These are phyloP conservation scores for Acrobasis repandana DNA, from an alignment of 2,888 invertebrate genomes.

Conservation along the genomic window DNA sequence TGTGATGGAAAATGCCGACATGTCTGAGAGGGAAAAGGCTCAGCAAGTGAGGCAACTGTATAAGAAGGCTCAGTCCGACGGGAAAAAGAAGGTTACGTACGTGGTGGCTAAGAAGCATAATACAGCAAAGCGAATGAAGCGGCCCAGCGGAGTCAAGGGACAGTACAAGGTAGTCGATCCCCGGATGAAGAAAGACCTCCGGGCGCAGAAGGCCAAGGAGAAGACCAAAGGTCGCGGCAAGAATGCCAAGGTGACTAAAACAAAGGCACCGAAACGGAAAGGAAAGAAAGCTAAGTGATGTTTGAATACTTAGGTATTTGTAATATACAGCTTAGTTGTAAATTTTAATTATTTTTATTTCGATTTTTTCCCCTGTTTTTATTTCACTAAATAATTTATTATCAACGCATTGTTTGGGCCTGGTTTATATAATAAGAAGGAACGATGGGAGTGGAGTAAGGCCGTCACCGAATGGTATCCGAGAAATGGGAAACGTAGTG, in stretches of 20 bases:
- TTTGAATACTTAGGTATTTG: conserved; percentile 17
- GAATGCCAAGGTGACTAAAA: conserved; percentile 51
- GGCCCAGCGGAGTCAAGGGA: conserved; percentile 95
- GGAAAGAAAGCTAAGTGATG: conserved; percentile 57
- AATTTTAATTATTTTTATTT: neutral
- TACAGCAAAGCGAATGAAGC: conserved; percentile 87
- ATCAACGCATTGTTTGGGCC: no score
- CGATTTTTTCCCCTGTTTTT: neutral
- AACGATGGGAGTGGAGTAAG: no score
- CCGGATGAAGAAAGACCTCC: conserved; percentile 96
- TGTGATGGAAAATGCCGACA: conserved; percentile 94
- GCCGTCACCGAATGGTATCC: no score
- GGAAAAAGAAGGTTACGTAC: conserved; percentile 95
- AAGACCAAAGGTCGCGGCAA: conserved; percentile 81
- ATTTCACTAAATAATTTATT: neutral
- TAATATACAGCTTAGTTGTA: neutral
- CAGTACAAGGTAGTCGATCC: conserved; percentile 97
- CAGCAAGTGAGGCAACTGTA: conserved; percentile 96
- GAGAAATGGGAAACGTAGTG: no score
- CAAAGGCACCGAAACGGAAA: conserved; percentile 49
- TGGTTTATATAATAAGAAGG: no score
- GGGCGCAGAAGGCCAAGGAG: conserved; percentile 85
- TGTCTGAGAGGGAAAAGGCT: conserved; percentile 96
- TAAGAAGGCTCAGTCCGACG: conserved; percentile 92
- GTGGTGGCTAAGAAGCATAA: conserved; percentile 96